phyloP scores from a whole-genome alignment of 2,797 vertebrate genomes.

The Melanogrammus aeglefinus region DNA sequence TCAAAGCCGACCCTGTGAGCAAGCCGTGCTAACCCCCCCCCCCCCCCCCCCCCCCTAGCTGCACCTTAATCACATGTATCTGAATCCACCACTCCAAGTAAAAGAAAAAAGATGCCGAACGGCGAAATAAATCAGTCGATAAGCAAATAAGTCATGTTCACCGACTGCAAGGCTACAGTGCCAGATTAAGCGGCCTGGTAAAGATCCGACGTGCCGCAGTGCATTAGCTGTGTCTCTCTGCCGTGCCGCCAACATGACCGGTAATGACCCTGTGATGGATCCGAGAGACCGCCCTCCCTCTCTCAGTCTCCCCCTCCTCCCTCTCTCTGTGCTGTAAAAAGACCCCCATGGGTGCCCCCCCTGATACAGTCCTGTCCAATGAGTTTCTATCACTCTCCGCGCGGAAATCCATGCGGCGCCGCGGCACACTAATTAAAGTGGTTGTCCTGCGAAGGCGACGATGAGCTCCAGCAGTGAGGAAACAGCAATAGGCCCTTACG shows the following conservation, averaged over 20 bases:
- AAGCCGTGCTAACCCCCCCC: neutral
- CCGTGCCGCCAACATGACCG: slow-evolving; percentile 32
- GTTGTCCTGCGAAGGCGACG: slow-evolving; percentile 36
- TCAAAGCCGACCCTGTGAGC: neutral
- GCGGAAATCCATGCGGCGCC: slow-evolving; percentile 43
- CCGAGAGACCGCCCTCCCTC: slow-evolving; percentile 3
- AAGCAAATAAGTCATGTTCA: slow-evolving; percentile 4
- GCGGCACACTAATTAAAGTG: slow-evolving; percentile 51
- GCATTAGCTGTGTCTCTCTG: slow-evolving; percentile 18
- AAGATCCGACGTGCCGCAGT: slow-evolving; percentile 8
- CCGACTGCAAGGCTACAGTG: neutral
- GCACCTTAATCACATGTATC: neutral
- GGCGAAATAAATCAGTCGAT: neutral
- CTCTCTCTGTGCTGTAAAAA: slow-evolving; percentile 18
- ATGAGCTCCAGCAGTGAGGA: slow-evolving; percentile 12
- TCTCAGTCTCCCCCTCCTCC: neutral
- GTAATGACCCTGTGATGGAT: slow-evolving; percentile 50
- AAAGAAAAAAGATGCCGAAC: neutral
- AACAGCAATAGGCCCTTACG: neutral
- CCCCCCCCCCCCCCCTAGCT: too few species aligned
- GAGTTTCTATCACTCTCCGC: slow-evolving; percentile 39
- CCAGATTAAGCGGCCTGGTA: neutral
- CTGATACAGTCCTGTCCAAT: slow-evolving; percentile 30
- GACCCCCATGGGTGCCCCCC: slow-evolving; percentile 30
- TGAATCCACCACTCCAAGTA: neutral